Conservation (phyloP, 2,888 invertebrate species). For the Unio pictorum region DNA sequence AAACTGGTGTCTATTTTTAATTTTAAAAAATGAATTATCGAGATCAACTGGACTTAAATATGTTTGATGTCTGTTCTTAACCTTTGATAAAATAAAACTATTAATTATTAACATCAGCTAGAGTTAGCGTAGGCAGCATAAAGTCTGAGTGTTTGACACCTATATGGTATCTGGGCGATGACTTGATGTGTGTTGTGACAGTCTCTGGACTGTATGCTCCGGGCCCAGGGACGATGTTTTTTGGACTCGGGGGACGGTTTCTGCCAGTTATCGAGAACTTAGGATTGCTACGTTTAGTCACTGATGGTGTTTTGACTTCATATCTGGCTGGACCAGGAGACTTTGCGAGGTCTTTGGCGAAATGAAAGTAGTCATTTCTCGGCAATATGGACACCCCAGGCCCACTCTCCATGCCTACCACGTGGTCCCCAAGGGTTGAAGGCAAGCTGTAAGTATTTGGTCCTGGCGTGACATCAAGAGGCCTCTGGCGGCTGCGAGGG, state of each 20-base stretch:
- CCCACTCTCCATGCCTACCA: conserved; percentile 36
- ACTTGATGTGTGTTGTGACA: conserved; percentile 32
- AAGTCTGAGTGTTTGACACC: conserved; percentile 55
- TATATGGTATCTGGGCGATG: conserved; percentile 48
- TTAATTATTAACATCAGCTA: conserved; percentile 40
- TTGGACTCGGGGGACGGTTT: conserved; percentile 17
- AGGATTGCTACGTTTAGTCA: conserved; percentile 36
- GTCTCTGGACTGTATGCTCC: conserved; percentile 49
- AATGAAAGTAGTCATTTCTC: conserved; percentile 36
- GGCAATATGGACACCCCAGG: conserved; percentile 27
- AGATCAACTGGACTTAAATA: too few species aligned
- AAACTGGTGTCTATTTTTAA: too few species aligned
- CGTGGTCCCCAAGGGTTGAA: conserved; percentile 41
- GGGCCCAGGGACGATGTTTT: conserved; percentile 49
- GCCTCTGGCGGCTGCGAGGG: conserved; percentile 32
- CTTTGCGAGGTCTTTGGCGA: conserved; percentile 49
- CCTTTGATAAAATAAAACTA: background rate
- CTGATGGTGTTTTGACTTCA: conserved; percentile 24
- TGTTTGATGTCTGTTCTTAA: too few species aligned
- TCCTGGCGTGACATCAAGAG: conserved; percentile 39
- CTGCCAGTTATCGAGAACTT: conserved; percentile 45
- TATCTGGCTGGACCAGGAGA: conserved; percentile 54
- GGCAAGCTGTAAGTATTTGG: conserved; percentile 50
- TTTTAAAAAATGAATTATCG: too few species aligned
- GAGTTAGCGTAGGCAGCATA: conserved; percentile 45